Conservation (phyloP, 1,140 invertebrate species). For the Drosophila malerkotliana region DNA sequence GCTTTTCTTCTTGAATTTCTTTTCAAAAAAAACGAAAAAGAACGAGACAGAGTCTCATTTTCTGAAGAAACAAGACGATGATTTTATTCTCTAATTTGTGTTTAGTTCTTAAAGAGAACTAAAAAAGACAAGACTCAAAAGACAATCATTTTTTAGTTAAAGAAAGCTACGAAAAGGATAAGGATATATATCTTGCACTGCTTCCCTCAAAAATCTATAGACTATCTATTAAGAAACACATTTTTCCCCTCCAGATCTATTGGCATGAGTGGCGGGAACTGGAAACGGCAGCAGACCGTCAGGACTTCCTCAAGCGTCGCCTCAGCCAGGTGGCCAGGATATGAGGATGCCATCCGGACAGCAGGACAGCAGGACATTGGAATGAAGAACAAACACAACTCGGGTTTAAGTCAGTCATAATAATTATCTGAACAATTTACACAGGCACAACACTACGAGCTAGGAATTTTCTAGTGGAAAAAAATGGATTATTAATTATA, state of each 20-base stretch:
- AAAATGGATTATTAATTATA: constrained; percentile 15
- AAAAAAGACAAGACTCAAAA: too few relatives aligned
- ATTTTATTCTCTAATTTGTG: background rate
- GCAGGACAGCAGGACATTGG: background rate
- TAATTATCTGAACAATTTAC: constrained; percentile 30
- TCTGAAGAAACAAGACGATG: background rate
- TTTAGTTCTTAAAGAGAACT: background rate
- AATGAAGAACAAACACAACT: constrained; percentile 9
- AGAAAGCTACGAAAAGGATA: background rate
- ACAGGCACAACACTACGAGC: constrained; percentile 52
- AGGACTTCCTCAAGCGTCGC: constrained; percentile 68
- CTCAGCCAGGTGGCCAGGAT: constrained; percentile 60
- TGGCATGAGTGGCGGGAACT: constrained; percentile 83
- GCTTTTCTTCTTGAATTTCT: background rate
- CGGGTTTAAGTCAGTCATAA: constrained; percentile 25
- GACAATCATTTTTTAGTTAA: background rate
- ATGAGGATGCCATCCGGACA: constrained; percentile 4
- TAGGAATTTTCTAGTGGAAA: constrained; percentile 47
- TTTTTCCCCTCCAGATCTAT: constrained; percentile 65
- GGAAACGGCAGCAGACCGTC: constrained; percentile 66
- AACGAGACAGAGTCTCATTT: background rate
- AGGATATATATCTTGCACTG: too few relatives aligned
- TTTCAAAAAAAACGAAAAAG: background rate
- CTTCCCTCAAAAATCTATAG: too few relatives aligned
- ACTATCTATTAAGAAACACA: too few relatives aligned